A percentile compares a stretch with the other conserved stretches of the same genome.
These are phyloP conservation scores for Pitangus sulphuratus DNA, from an alignment of 2,797 vertebrate species.

Conservation along the genomic window DNA sequence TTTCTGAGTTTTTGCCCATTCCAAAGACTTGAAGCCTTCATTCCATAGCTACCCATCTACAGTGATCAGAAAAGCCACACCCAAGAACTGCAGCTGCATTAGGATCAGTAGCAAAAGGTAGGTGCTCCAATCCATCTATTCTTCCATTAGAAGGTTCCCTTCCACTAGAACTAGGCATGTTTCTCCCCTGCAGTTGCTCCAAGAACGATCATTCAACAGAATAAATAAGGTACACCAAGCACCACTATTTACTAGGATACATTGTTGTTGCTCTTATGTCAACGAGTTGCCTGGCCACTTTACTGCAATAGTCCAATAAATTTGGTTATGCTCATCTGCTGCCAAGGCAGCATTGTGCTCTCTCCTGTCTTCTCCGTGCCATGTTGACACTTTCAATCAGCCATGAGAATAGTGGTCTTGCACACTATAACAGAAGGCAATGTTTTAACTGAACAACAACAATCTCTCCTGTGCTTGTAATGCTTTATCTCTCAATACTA, in stretches of 20 bases:
- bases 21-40: neutral
- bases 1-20: neutral
- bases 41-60: neutral
- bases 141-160: neutral
- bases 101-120: neutral
- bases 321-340: neutral
- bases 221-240: neutral
- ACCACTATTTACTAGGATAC: neutral
- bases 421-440: neutral
- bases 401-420: neutral
- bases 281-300: neutral
- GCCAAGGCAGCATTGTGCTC: neutral
- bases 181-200: neutral
- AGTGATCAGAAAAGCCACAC: neutral
- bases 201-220: neutral
- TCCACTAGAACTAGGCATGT: neutral
- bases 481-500: neutral
- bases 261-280: neutral
- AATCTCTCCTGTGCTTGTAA: neutral
- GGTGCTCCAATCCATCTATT: neutral
- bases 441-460: neutral
- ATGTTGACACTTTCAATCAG: neutral
- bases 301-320: neutral
- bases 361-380: accelerated
- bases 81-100: neutral